Base-by-base conservation (phyloP, 2,797 vertebrate genomes). In the Eupleurogrammus muticus region DNA sequence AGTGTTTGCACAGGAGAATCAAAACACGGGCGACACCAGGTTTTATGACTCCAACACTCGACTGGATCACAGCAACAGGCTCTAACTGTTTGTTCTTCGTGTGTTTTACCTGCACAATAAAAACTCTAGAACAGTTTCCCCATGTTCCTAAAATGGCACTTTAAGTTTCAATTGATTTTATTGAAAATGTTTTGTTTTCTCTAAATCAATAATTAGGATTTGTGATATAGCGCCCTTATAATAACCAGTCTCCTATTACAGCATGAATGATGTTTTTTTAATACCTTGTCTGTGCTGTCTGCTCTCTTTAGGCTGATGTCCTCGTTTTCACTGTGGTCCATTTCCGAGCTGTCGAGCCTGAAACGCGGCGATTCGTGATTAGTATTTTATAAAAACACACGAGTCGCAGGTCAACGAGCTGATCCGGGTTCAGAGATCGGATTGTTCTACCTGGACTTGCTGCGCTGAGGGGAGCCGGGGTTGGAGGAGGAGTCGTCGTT, bases 271-370 rank as follows among this genome's bases (percentile, higher is more conserved):
- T 13, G 24, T 5, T 64, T 36, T 4, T 1, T n/a, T n/a, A n/a
- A 5, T 86, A 93, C 91, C 91, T 93, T 92, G 76, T 98, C 96
- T 75, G 95, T 89, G 86, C 96, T 96, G 90, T 97, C 96, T 69
- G 92, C 91, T 89, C 96, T 96, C 81, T 98, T 99, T 75, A 98
- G 90, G 49, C 95, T 94, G 79, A 97, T 96, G 86, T 99, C 98
- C 89, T 99, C 97, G 70, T 99, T 99, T 92, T 99, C 98, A 90
- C 97, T 97, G 66, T 97, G 97, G 90, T 99, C 98, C 93, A 98
- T 91, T 87, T 99, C 97, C 81, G 92, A 92, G 70, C 95, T 96
- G 90, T 98, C 97, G 49, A 94, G 95, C 60, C 97, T 98, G 79
- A 73, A 79, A 78, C 24, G 75, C 0, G 53, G 3, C 2, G 12